Percentiles rank a stretch among this genome's conserved stretches.
Conservation (phyloP, 1,140 invertebrate species). For the Eufriesea mexicana region DNA sequence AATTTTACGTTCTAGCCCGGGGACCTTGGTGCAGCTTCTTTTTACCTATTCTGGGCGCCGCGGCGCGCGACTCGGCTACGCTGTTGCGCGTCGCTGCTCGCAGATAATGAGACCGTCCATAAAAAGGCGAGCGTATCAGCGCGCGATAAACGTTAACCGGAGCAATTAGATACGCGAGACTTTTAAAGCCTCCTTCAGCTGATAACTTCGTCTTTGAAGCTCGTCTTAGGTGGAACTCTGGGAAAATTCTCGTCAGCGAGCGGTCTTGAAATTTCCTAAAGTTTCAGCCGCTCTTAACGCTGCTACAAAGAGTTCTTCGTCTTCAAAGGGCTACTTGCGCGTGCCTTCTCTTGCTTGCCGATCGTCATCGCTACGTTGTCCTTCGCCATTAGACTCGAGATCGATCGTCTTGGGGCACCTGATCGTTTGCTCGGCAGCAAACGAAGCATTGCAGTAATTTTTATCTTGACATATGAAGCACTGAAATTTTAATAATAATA, state of each 20-base stretch:
- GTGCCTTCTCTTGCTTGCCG: background rate
- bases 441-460: too few species aligned
- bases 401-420: background rate
- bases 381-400: background rate
- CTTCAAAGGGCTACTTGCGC: background rate
- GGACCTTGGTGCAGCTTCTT: conserved; percentile 46
- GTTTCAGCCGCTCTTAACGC: conserved; percentile 15
- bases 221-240: background rate
- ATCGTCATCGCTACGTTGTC: background rate
- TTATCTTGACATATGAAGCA: too few species aligned
- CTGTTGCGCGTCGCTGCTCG: conserved; percentile 3
- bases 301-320: background rate
- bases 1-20: conserved; percentile 52
- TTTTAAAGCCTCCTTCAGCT: conserved; percentile 1
- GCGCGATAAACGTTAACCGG: conserved; percentile 52
- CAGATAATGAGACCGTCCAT: conserved; percentile 47
- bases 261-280: background rate
- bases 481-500: too few species aligned
- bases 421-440: too few species aligned
- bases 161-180: conserved; percentile 39
- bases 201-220: conserved; percentile 12
- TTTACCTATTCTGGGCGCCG: conserved; percentile 57
- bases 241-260: background rate
- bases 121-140: conserved; percentile 38
- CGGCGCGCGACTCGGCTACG: conserved; percentile 4